These are phyloP conservation scores for Euura lappo DNA, from an alignment of 1,140 invertebrate genomes.

Conservation along the genomic window DNA sequence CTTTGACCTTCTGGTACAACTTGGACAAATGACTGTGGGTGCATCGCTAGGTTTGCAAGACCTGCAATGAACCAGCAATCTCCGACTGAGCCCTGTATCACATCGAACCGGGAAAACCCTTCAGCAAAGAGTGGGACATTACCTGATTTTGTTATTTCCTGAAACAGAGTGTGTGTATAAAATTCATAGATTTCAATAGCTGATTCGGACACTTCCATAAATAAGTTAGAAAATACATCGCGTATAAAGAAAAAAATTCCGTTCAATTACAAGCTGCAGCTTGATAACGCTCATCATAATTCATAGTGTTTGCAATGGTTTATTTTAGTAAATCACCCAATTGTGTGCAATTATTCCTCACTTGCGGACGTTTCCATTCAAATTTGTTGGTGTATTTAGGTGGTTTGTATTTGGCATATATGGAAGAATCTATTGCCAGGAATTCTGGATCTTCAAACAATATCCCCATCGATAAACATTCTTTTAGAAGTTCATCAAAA, in stretches of 20 bases:
- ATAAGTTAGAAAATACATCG: neutral
- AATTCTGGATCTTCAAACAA: conserved; percentile 92
- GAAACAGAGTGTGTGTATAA: neutral
- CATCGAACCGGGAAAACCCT: conserved; percentile 94
- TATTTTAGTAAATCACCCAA: neutral
- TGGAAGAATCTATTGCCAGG: conserved; percentile 76
- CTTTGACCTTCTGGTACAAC: conserved; percentile 95
- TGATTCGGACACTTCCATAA: too few relatives aligned
- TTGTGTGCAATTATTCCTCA: conserved; percentile 46
- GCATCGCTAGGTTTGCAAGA: conserved; percentile 91
- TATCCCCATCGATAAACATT: conserved; percentile 71
- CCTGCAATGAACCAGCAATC: conserved; percentile 98
- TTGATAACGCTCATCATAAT: neutral
- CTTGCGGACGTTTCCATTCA: conserved; percentile 83
- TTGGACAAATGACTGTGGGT: conserved; percentile 87
- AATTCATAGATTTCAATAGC: neutral
- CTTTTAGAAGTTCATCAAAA: conserved; percentile 72
- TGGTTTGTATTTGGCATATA: conserved; percentile 61
- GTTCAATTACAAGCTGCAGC: neutral
- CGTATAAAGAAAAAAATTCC: neutral
- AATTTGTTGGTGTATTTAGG: neutral
- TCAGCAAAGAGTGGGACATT: conserved; percentile 90
- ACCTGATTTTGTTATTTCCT: conserved; percentile 79
- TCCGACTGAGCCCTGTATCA: conserved; percentile 95
- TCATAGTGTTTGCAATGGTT: neutral